A percentile compares a stretch with the other conserved stretches of the same genome.
These are phyloP conservation scores for Papilio machaon DNA, from an alignment of 1,140 invertebrate genomes.

Conservation along the genomic window DNA sequence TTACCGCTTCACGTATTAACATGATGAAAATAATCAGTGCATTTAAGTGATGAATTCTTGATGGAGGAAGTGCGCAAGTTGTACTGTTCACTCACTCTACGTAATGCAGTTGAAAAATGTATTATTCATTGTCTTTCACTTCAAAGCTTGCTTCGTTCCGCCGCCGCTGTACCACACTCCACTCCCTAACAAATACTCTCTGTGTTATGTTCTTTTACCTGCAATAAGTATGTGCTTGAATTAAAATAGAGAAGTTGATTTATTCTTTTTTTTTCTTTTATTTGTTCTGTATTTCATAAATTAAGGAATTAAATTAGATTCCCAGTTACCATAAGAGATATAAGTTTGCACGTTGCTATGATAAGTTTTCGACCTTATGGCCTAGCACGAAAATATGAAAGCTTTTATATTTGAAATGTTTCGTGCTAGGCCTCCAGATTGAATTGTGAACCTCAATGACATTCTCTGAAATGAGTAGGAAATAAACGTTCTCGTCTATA, in stretches of 20 bases:
- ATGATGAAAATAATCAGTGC: not conserved
- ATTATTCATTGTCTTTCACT: slow-evolving; percentile 14
- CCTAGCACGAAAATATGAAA: no score
- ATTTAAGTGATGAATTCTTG: not conserved
- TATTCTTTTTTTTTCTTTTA: not conserved
- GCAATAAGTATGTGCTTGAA: not conserved
- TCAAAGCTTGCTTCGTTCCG: slow-evolving; percentile 15
- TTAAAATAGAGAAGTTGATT: not conserved
- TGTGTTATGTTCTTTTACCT: not conserved
- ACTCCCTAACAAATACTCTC: not conserved
- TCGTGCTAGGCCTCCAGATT: no score
- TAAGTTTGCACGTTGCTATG: no score
- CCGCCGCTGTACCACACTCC: not conserved
- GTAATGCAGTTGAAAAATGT: slow-evolving; percentile 34
- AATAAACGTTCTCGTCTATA: not conserved
- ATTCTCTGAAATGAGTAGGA: not conserved
- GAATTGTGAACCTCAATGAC: no score
- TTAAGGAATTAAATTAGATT: no score
- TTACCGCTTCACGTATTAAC: no score
- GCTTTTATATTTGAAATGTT: no score
- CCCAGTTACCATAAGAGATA: no score
- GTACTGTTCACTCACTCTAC: not conserved
- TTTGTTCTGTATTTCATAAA: not conserved
- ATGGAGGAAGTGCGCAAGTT: not conserved
- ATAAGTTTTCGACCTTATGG: not conserved